Percentiles rank a stretch among this genome's conserved stretches.
These are phyloP conservation scores for Tigriopus californicus DNA, from an alignment of 2,888 invertebrate species.

Conservation along the genomic window DNA sequence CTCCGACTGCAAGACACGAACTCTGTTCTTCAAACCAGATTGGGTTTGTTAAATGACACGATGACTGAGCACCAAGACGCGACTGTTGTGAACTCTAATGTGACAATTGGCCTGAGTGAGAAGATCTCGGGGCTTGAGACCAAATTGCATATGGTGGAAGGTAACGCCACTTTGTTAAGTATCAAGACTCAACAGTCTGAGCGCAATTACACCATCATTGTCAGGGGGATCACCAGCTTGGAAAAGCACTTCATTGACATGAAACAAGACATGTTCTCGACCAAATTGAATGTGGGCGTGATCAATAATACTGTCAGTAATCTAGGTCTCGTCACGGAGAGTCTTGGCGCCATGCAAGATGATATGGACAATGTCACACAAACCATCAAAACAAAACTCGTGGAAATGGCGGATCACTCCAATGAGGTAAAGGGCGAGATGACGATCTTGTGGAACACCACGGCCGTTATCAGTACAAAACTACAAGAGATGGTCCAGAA, in stretches of 20 bases:
- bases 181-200: background rate
- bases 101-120: background rate
- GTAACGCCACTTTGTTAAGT: background rate
- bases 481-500: background rate
- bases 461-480: background rate
- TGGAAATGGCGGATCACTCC: background rate
- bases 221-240: background rate
- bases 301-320: background rate
- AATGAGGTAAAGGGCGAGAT: background rate
- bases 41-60: background rate
- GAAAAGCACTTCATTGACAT: constrained; percentile 4
- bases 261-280: background rate
- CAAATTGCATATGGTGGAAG: background rate
- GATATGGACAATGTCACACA: background rate
- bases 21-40: background rate
- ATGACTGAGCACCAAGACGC: background rate
- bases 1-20: background rate
- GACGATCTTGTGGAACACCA: background rate
- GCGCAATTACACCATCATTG: background rate
- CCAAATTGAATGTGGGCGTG: background rate
- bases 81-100: background rate
- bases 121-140: background rate
- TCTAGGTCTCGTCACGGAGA: constrained; percentile 1
- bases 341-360: background rate
- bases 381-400: background rate